Conservation (phyloP, 2,113 vertebrate species). For the Heliornis fulica region DNA sequence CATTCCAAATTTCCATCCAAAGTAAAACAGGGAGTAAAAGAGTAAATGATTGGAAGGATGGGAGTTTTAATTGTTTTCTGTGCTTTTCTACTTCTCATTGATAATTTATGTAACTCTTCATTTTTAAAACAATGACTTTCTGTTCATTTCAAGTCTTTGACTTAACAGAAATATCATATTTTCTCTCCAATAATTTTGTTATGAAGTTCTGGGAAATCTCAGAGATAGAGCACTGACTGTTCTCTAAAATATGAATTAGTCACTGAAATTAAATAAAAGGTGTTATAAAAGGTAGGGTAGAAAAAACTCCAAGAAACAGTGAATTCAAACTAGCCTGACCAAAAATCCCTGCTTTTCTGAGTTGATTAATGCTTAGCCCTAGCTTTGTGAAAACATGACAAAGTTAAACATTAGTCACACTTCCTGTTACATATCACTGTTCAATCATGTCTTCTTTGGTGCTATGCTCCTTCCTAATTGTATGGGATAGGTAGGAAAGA, state of each 20-base stretch:
- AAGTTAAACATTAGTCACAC: not conserved
- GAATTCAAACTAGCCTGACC: not conserved
- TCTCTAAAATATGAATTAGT: conserved; percentile 28
- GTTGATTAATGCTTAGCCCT: not conserved
- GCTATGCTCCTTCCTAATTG: not conserved
- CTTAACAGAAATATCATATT: not conserved
- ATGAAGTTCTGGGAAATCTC: not conserved
- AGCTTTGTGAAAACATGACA: not conserved
- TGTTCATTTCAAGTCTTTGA: not conserved
- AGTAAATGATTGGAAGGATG: not conserved
- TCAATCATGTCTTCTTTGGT: not conserved
- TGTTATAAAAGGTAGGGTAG: not conserved
- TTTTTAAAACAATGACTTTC: not conserved
- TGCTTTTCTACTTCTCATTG: not conserved
- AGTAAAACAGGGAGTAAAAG: not conserved
- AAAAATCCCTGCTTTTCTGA: conserved; percentile 30
- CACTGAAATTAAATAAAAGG: not conserved
- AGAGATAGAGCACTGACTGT: not conserved
- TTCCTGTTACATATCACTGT: not conserved
- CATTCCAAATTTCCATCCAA: not conserved
- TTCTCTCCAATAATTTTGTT: not conserved
- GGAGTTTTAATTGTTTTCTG: not conserved
- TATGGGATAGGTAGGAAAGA: not conserved
- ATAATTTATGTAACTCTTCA: not conserved
- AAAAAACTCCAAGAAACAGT: not conserved